Conservation (phyloP, 2,888 invertebrate species). For the Protophormia terraenovae region DNA sequence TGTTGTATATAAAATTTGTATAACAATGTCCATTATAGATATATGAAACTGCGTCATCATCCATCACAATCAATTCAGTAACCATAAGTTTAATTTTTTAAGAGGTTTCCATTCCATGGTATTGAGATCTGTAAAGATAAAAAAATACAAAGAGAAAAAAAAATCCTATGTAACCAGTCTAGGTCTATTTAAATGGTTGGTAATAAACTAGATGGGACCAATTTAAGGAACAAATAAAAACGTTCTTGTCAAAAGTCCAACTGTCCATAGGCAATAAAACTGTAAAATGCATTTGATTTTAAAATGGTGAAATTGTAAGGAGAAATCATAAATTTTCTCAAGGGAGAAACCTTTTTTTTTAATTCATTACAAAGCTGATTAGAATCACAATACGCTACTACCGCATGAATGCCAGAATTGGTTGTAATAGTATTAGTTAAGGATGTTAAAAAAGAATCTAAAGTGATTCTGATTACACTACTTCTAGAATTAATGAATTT, state of each 20-base stretch:
- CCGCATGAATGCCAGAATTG: too few species aligned
- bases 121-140: conserved; percentile 44
- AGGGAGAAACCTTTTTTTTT: too few species aligned
- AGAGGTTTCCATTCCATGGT: neutral
- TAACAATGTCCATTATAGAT: neutral
- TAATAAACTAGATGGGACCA: neutral
- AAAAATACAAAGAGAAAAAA: neutral
- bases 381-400: too few species aligned
- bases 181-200: neutral
- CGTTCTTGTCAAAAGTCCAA: neutral
- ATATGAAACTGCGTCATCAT: neutral
- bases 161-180: conserved; percentile 20
- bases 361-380: too few species aligned
- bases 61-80: neutral
- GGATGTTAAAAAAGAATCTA: too few species aligned
- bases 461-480: too few species aligned
- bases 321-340: too few species aligned
- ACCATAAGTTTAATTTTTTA: too few species aligned
- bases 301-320: conserved; percentile 10
- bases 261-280: neutral
- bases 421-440: too few species aligned
- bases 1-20: neutral
- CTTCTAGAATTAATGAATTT: too few species aligned
- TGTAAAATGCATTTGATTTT: conserved; percentile 5
- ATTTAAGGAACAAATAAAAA: neutral